Evolutionary conservation across 30 jellyfish, hydroid and myxozoan genomes (phyloP), one percentile per base, ranked within the genome.

Genomic region (Aurelia aurita): DNA sequence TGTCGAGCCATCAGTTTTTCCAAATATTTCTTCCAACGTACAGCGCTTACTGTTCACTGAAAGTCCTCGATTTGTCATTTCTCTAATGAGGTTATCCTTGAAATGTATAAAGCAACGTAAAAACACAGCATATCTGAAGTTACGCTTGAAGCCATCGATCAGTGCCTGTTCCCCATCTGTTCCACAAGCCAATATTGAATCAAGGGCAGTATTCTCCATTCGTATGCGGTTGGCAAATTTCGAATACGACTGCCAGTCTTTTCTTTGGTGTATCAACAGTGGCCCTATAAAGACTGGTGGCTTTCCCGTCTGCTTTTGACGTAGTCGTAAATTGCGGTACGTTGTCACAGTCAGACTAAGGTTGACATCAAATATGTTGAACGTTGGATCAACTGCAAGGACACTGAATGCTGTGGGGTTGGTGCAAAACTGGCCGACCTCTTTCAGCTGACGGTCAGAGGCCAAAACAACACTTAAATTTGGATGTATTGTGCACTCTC

Each of bases 211-310:
- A 15, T 66, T 25, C 46, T 25, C 78, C 19, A 51, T 66, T 20
- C 27, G 18, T 32, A 66, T 0, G 53, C 55, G 12, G 9, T 66
- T 32, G 4, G 78, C 78, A 32, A 66, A 66, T 10, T 66, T 66
- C 4, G 58, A 66, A 66, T 66, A 66, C 22, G 78, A 15, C 46
- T 29, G 39, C 78, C 78, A 66, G 32, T 22, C 25, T 29, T 66
- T 66, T 10, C 58, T 9, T 21, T 66, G 57, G 57, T 66, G 78
- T 1, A 66, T 32, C 2, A 25, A 16, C 1, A 66, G 27, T 7
- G 78, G 78, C 19, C 78, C 78, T 2, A 66, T 66, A 43, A 66
- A 66, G 2, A 66, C 78, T 25, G 78, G 78, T 1, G 57, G 53
- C 57, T 66, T 66, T 15, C 46, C 57, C 1, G 78, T 66, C 22